Evolutionary conservation across 2,888 invertebrate genomes (phyloP), one percentile per base, ranked within the genome.

Genomic region (Drosophila falleni): DNA sequence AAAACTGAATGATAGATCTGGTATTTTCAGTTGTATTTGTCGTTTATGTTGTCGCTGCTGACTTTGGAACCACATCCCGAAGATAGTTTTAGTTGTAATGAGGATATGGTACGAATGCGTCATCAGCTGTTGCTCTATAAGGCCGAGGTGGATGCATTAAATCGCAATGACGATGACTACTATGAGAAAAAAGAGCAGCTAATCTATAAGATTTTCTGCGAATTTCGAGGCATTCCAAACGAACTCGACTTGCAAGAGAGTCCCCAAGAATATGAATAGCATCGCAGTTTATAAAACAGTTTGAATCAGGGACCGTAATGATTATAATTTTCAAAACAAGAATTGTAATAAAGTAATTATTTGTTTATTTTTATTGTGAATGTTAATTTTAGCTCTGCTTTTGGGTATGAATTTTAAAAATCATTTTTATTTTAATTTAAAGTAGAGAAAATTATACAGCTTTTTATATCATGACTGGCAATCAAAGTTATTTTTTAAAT

Each of bases 201-300:
- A 10, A 89, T 85, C 23, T 85, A 60, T 29, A 74, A 76, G 50
- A 74, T 89, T 8, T 84, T 83, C 29, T 84, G 89, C 15, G 71
- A 75, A 31, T 51, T 86, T 16, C 63, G 61, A 6, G 70, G 66
- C 19, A 50, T 73, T 5, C 55, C 62, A 44, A 49, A 66, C n/a
- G 65, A 66, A 0, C 31, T 51, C 1, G 58, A 63, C 0, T 6
- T 53, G 11, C 35, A 47, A 9, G 56, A 47, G 15, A 11, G 10
- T n/a, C 19, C 13, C 0, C 8, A 19, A 10, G 44, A 62, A 19
- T 41, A 37, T 5, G 47, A 60, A 15, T 19, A 47, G 16, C 16
- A 29, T 3, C 4, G 26, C 11, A 4, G 26, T 15, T 26, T n/a
- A 16, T 16, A 16, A 33, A 23, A 5, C 19, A 16, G 6, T 46